Base-by-base conservation (phyloP, 2,797 vertebrate genomes). In the Manis pentadactyla region DNA sequence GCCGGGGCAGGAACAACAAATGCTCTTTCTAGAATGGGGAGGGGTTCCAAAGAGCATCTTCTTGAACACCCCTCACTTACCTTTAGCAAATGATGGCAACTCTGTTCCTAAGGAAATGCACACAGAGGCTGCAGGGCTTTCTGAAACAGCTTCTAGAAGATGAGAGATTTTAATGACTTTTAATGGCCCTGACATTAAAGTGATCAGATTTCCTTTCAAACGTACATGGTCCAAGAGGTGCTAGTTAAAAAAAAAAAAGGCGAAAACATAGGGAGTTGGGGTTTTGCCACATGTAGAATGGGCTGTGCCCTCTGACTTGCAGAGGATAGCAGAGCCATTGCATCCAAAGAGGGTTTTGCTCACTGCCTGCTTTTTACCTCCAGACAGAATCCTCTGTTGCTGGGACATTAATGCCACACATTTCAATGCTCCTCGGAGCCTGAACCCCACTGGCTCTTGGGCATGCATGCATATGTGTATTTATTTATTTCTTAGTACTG, bases 141-240 rank as follows among this genome's bases (percentile, higher is more conserved):
- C 31, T 85, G 49, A 69, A 86, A 74, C 17, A 61, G 31, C 34
- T 92, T 86, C 78, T 78, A 75, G 51, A 87, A 82, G 63, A 77
- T 90, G 68, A 91, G 68, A 91, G 57, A 86, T 51, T 95, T 95
- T 88, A 86, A 88, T 83, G 34, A 96, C 46, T 93, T 63, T 51
- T 66, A 84, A 71, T 87, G n/a, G 15, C 51, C 87, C 64, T 61
- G 46, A 93, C 71, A 81, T 95, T 69, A 82, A 87, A 68, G 29
- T 64, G 29, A 81, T 93, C 77, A 82, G 69, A 94, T 86, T 94
- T 66, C 86, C 55, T 95, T 97, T 42, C 59, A 87, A 57, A 86
- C 91, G 31, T 59, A n/a, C 9, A 37, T 49, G 55, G 27, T 42
- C 66, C 53, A 51, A 90, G 86, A 90, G 39, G n/a, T 84, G 8